Evolutionary conservation across 2,888 invertebrate species (phyloP).

Genomic region (Dolomedes plantarius): DNA sequence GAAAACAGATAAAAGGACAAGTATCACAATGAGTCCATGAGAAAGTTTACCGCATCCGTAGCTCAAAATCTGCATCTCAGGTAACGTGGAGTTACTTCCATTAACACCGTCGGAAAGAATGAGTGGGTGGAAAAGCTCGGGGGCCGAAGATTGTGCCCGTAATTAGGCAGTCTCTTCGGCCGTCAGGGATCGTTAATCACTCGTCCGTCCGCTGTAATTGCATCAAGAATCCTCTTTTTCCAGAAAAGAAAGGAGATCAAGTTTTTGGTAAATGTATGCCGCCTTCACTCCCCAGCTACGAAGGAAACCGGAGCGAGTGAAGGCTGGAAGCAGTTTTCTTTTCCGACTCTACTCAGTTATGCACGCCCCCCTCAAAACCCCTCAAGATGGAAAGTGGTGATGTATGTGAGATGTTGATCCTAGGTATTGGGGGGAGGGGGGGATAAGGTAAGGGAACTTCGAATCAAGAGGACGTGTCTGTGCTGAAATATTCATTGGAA

Average conservation of each 20-base stretch:
- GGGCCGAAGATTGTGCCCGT: conserved; percentile 45
- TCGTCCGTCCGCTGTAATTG: conserved; percentile 49
- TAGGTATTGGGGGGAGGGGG: background rate
- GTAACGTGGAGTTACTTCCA: background rate
- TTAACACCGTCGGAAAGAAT: conserved; percentile 23
- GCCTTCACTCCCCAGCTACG: background rate
- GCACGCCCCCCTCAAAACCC: conserved; percentile 41
- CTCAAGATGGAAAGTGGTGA: conserved; percentile 3
- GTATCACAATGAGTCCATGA: too few species aligned
- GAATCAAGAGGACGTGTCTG: background rate
- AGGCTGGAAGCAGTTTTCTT: conserved; percentile 28
- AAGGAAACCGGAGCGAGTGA: conserved; percentile 18
- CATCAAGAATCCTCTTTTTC: conserved; percentile 26
- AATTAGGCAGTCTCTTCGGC: conserved; percentile 52
- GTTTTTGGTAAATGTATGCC: conserved; percentile 53
- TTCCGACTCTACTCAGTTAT: conserved; percentile 36
- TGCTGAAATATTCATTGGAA: conserved; percentile 48
- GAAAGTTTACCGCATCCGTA: too few species aligned
- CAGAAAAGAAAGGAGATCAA: conserved; percentile 16
- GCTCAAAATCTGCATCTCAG: background rate
- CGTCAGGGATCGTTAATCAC: conserved; percentile 57
- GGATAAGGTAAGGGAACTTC: background rate
- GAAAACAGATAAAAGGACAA: too few species aligned
- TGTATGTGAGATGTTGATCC: conserved; percentile 38
- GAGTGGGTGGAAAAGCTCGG: background rate